Evolutionary conservation across 2,888 invertebrate species (phyloP), one percentile per base, ranked within the genome.

Genomic region (Torymus auratus): DNA sequence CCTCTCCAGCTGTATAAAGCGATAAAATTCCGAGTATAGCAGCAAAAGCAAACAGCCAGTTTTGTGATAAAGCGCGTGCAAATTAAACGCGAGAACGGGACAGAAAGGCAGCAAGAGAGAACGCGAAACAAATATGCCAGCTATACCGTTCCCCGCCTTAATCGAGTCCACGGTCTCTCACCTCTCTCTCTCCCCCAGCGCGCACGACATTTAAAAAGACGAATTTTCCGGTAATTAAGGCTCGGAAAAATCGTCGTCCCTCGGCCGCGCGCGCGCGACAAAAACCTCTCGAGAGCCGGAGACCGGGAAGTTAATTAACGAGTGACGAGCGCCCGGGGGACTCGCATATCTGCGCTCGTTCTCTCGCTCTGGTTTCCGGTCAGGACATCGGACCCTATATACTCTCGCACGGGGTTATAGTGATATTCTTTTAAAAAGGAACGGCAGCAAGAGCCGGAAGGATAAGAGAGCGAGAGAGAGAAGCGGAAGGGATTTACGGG

Each of bases 401-500:
- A 41, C 50, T 68, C 62, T 62, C 20, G 53, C 41, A 7, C 7
- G 7, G 0, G 28, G 61, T 68, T 28, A 60, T 65, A 74, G 73
- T 56, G 56, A 74, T 58, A 64, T 55, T 56, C 56, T 53, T 23
- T 69, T 68, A 71, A 28, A 65, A 65, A 20, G 13, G 74, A 52
- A 56, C 68, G 55, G 60, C 23, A 23, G 7, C 53, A 60, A 12
- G 17, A 53, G 20, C 52, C 17, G 56, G 62, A 15, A 23, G 74
- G 56, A 76, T 69, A 61, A 64, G 68, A 72, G 65, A 70, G 58
- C 50, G 67, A 12, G 67, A 62, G 52, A 58, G 78, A 81, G 72
- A 73, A 69, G 78, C 70, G 78, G 73, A 69, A 70, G 76, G 75
- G 83, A 83, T 81, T 83, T 82, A 78, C 83, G 78, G 78, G 81